A percentile compares a stretch with the other conserved stretches of the same genome.
These are phyloP conservation scores for Holothuria scabra DNA, from an alignment of 53 echinoderm and acorn worm species.

Conservation along the genomic window DNA sequence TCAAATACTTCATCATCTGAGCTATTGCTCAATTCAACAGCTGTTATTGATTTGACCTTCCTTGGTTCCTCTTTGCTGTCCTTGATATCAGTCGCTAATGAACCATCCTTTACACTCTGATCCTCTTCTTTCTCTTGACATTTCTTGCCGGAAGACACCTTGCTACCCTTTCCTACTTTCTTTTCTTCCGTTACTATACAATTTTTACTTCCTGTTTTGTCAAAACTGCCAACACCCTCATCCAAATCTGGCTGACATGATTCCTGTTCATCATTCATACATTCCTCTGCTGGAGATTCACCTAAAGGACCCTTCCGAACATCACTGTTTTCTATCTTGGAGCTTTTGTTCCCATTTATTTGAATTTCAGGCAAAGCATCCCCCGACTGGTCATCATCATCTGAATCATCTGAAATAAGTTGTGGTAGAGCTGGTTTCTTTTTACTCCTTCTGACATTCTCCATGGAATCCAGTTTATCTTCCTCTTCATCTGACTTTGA, in stretches of 20 bases:
- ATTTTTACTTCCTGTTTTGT: too few species aligned
- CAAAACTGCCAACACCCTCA: neutral
- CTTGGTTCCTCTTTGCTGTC: neutral
- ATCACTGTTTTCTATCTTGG: neutral
- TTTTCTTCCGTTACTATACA: too few species aligned
- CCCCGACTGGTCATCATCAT: constrained; percentile 41
- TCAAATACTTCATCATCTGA: constrained; percentile 55
- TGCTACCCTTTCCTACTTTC: too few species aligned
- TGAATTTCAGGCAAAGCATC: constrained; percentile 14
- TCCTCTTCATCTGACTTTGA: constrained; percentile 19
- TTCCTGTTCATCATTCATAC: neutral
- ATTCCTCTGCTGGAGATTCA: neutral
- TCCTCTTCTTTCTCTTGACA: too few species aligned
- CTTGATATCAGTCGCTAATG: too few species aligned
- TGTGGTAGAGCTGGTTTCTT: constrained; percentile 31
- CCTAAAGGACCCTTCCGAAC: neutral
- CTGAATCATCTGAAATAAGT: constrained; percentile 48
- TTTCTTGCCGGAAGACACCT: too few species aligned
- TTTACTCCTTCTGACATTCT: neutral
- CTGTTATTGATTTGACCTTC: neutral
- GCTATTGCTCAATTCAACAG: neutral
- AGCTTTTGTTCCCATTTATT: neutral
- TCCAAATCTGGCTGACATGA: neutral
- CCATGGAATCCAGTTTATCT: neutral
- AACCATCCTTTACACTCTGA: too few species aligned